Base-by-base conservation (phyloP, 1,140 invertebrate genomes). In the Meloidogyne floridensis region DNA sequence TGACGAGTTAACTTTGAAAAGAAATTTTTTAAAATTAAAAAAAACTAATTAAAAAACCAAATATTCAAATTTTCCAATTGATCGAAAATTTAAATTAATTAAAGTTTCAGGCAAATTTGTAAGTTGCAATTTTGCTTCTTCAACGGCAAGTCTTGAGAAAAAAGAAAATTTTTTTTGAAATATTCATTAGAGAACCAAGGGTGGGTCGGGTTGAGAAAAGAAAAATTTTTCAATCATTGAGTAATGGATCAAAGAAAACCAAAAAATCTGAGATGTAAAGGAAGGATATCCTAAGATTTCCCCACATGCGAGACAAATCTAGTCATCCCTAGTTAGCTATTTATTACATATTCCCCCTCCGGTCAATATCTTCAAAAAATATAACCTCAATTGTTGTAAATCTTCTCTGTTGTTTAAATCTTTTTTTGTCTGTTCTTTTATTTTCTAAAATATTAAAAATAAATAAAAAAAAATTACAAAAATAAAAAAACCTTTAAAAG, bases 101-200 rank as follows among this genome's bases (percentile, higher is more conserved):
- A 78, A 75, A 11, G 89, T 87, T 2, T 81, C 73, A 4, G 87
- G 72, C 8, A 87, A 65, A 51, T 82, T 77, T 3, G 91, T 92
- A 7, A 92, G 85, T 70, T 90, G 86, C 10, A 92, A 81, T 85
- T 92, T 92, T 7, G 88, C 88, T 7, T 90, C 86, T 84, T 92
- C 92, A 13, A 92, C 89, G n/a, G 89, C 89, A 51, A 91, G 80
- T 20, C 91, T 84, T 65, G 32, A 32, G 32, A 32, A 32, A 32
- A 32, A 32, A 32, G 32, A 32, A 32, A 65, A 65, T 1, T 32
- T 32, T 32, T 32, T 32, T 32, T 32, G 32, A 32, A 32, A 32
- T 32, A 32, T 32, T 32, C 20, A 20, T 20, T 32, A 32, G 32
- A 32, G 32, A 32, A 32, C 32, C 1, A 32, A 32, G 1, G 32